Percentiles rank a stretch among this genome's conserved stretches.
Evolutionary conservation across 2,113 vertebrate species (phyloP).

Genomic region (Gavia stellata): DNA sequence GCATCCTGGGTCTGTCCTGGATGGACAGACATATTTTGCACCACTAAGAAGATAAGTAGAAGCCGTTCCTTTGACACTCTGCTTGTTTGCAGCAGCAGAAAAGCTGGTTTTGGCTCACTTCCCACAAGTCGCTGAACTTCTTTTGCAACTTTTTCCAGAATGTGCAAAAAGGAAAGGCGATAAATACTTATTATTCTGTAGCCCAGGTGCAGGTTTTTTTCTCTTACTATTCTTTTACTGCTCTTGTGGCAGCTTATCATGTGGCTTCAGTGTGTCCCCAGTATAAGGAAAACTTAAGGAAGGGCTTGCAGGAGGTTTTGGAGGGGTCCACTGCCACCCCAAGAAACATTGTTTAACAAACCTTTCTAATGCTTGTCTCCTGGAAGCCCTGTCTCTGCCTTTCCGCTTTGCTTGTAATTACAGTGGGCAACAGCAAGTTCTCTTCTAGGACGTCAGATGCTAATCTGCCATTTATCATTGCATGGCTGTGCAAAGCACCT

Average conservation of each 20-base stretch:
- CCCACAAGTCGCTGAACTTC: neutral
- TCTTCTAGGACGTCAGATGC: neutral
- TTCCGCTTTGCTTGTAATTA: neutral
- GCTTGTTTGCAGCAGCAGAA: neutral
- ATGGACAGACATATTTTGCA: neutral
- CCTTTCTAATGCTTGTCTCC: neutral
- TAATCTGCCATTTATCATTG: neutral
- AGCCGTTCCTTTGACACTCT: neutral
- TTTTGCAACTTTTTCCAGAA: neutral
- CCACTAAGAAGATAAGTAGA: neutral
- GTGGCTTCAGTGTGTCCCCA: neutral
- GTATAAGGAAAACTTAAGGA: neutral
- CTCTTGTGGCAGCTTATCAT: neutral
- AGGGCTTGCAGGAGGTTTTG: neutral
- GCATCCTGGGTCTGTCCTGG: neutral
- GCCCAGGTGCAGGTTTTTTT: neutral
- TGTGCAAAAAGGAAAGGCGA: neutral
- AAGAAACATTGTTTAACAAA: neutral
- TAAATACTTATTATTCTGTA: slow-evolving; percentile 22
- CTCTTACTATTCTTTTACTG: neutral
- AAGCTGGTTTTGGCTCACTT: neutral
- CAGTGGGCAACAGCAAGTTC: neutral
- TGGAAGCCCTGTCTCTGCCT: neutral
- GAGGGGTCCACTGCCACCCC: neutral
- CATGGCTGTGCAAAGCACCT: neutral